These are phyloP conservation scores for Matsumurasca onukii DNA, from an alignment of 1,140 invertebrate genomes.

Conservation along the genomic window DNA sequence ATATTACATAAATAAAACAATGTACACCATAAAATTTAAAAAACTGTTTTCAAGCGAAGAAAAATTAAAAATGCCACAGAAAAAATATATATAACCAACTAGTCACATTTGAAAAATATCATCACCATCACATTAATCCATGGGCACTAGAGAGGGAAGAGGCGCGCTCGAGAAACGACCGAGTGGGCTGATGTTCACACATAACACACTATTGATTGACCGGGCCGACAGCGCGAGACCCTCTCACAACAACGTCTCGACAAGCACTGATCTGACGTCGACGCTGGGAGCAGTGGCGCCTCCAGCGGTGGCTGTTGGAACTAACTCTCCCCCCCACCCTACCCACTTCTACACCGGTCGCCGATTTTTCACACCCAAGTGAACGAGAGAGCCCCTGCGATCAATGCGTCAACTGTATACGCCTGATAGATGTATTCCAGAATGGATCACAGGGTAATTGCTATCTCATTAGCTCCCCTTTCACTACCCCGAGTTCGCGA, in stretches of 20 bases:
- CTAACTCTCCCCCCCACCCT: constrained; percentile 2
- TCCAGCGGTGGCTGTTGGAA: constrained; percentile 15
- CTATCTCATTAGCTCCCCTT: constrained; percentile 14
- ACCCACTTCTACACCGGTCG: constrained; percentile 13
- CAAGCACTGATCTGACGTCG: constrained; percentile 12
- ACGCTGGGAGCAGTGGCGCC: constrained; percentile 1
- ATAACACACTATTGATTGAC: constrained; percentile 13
- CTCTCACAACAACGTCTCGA: not conserved
- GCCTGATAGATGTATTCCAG: constrained; percentile 22
- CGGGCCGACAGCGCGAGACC: not conserved
- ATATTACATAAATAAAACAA: not conserved
- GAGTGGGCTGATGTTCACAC: not conserved
- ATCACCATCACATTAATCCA: constrained; percentile 10
- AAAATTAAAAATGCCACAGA: constrained; percentile 4
- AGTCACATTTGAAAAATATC: constrained; percentile 1
- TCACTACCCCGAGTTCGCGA: too few species aligned
- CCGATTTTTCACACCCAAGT: constrained; percentile 30
- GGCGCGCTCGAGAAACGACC: too few species aligned
- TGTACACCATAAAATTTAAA: not conserved
- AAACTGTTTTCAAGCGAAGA: not conserved
- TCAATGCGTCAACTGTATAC: constrained; percentile 26
- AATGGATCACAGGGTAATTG: constrained; percentile 23
- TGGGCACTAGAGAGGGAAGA: not conserved
- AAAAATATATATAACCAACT: not conserved
- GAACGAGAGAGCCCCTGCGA: constrained; percentile 24